These are phyloP conservation scores for Eulemur rufifrons DNA, from an alignment of 2,113 vertebrate genomes.

Conservation along the genomic window DNA sequence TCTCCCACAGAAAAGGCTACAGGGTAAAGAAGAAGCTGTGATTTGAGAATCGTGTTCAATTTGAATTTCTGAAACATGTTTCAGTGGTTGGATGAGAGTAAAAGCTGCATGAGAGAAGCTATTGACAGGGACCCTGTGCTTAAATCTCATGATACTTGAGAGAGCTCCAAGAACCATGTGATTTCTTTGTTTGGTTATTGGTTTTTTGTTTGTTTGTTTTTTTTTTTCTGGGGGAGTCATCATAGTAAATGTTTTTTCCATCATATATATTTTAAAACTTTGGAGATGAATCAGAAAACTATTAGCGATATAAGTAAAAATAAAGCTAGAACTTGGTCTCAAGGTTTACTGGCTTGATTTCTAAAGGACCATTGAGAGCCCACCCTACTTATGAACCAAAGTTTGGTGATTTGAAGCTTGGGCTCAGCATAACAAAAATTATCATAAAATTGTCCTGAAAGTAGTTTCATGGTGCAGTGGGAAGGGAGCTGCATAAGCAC, in stretches of 20 bases:
- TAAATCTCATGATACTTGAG: background rate
- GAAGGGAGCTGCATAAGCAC: background rate
- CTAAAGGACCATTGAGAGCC: background rate
- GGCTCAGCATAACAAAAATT: background rate
- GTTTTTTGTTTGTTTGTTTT: no score
- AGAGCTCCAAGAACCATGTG: background rate
- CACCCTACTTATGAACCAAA: background rate
- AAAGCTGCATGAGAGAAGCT: background rate
- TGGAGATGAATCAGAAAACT: background rate
- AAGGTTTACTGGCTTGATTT: background rate
- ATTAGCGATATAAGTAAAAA: background rate
- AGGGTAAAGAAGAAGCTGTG: background rate
- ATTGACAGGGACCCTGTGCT: background rate
- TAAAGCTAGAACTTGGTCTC: constrained; percentile 7
- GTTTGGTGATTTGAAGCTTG: background rate
- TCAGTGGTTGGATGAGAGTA: background rate
- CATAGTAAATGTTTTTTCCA: background rate
- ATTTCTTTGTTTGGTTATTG: background rate
- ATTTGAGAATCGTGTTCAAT: background rate
- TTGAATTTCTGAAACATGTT: background rate
- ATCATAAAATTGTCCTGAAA: background rate
- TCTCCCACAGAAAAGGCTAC: background rate
- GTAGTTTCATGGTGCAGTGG: background rate
- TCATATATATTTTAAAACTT: background rate
- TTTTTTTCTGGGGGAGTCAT: background rate